Base-by-base conservation (phyloP, 2,113 vertebrate genomes). In the Coptodon rendalli region DNA sequence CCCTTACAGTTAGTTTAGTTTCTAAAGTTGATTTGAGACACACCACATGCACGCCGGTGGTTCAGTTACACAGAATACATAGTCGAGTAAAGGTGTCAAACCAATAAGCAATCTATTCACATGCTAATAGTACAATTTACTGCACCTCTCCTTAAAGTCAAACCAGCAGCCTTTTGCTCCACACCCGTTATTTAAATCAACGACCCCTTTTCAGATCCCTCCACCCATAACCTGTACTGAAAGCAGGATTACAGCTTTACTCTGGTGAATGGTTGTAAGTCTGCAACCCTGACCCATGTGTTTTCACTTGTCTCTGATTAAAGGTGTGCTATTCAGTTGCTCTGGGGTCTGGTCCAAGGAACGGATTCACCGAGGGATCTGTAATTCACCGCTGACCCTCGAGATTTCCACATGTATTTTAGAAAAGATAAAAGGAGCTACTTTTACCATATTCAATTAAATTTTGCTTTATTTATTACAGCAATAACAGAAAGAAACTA, bases 191-290 rank as follows among this genome's bases (percentile, higher is more conserved):
- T 93, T 94, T 84, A 54, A 86, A 92, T 89, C 19, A 76, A 24
- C 81, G 45, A 90, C 85, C 73, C 56, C 3, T 76, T 86, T 91
- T 92, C 45, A 86, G 2, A 88, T 84, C 31, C 27, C 82, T 63
- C 6, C 40, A 24, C 83, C 45, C 68, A 22, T 86, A 71, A 84
- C 43, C 84, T 80, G 9, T 7, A 5, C 86, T 61, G 16, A 83
- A 43, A 7, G 71, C 36, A 8, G 14, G 14, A 31, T 34, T 11
- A 9, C 14, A 50, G 13, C 66, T 43, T 43, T 6, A 9, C 13
- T 71, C 38, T 24, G 34, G 10, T 83, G 61, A 45, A 48, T 16
- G 14, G 2, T 5, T 29, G 17, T 3, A 31, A 63, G 45, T 6
- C 40, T 2, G 43, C 50, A 79, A 59, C 56, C 31, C n/a, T 2